Base-by-base conservation (phyloP, 2,113 vertebrate species). In the Tyrannus savana region DNA sequence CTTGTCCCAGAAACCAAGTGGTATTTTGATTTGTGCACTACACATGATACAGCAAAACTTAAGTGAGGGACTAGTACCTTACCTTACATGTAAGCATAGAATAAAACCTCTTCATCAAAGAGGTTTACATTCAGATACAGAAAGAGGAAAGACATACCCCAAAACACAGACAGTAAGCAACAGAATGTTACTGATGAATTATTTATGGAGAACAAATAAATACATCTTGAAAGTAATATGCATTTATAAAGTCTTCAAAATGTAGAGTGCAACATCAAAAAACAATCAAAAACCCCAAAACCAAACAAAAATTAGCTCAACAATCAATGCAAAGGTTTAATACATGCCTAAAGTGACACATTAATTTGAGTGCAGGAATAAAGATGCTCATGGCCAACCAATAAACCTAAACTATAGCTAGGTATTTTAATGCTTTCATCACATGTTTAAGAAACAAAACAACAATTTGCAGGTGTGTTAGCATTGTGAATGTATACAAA, bases 371-470 rank as follows among this genome's bases (percentile, higher is more conserved):
- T 46, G 56, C 2, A 4, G 35, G 56, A 86, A 4, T 10, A 62
- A 28, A 10, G 16, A 33, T 2, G 2, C 13, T 27, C 22, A 82
- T 1, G 9, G 3, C 7, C 7, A 58, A 33, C 3, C 39, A 77
- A 33, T 19, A 59, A 49, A 67, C 7, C 18, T 13, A 78, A 33
- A 22, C 17, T 13, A 46, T 0, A 37, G 33, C 13, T 31, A 33
- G 24, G 14, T 49, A 67, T 28, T 41, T 42, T 21, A 59, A 55
- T 14, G n/a, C 4, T 78, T 95, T 53, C 16, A 87, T 67, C 46
- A 44, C 14, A 18, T 1, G 8, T 58, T 90, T 92, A 41, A 42
- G 30, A 23, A 71, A 64, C 28, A 72, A 75, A 79, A 46, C 23
- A 67, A 68, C 18, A 37, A 56, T 9, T 12, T 69, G 18, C 69